These are phyloP conservation scores for Morone saxatilis DNA, from an alignment of 2,113 vertebrate species.

Conservation along the genomic window DNA sequence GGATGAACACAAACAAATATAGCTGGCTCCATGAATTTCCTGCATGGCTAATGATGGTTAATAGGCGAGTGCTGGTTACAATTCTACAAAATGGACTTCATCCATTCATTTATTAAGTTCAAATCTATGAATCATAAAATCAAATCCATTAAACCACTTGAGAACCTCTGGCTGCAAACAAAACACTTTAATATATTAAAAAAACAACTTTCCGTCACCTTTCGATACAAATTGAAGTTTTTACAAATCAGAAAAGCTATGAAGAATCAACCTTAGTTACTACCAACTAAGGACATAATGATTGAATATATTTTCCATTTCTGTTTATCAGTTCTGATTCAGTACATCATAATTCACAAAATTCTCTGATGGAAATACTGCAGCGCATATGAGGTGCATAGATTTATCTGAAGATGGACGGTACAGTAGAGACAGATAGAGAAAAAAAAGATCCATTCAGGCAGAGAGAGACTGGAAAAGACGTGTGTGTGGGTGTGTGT, in stretches of 20 bases:
- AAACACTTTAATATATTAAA: too few relatives aligned
- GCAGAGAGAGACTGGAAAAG: neutral
- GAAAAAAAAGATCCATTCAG: neutral
- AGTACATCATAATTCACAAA: too few relatives aligned
- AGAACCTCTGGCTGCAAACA: too few relatives aligned
- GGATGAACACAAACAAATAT: conserved; percentile 11
- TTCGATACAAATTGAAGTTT: neutral
- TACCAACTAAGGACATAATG: neutral
- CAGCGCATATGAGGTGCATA: neutral
- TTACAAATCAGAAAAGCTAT: neutral
- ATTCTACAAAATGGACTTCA: neutral
- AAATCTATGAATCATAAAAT: neutral
- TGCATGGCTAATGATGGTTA: neutral
- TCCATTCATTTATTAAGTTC: neutral
- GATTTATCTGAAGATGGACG: neutral
- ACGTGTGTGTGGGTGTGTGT: neutral
- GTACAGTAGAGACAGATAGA: neutral
- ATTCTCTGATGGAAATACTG: neutral
- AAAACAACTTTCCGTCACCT: neutral
- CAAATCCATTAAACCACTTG: neutral
- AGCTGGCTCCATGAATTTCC: neutral
- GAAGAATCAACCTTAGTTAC: neutral
- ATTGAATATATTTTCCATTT: neutral
- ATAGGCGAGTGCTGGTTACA: neutral
- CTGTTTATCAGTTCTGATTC: too few relatives aligned